Evolutionary conservation across 2,797 vertebrate genomes (phyloP).

Genomic region (Silurus aristotelis): DNA sequence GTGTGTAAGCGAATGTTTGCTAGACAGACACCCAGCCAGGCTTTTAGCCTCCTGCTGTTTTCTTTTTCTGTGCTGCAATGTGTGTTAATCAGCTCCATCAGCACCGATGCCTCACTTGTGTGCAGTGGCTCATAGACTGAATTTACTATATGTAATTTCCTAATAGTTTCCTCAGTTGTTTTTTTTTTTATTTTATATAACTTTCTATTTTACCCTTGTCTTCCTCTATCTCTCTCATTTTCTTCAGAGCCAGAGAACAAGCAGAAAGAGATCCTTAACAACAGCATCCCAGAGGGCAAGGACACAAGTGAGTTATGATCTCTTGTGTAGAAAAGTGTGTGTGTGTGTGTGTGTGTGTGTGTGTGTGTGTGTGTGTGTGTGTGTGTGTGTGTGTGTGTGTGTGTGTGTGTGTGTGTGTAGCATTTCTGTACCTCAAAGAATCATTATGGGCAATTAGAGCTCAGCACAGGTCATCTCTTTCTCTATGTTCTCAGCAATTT

Average conservation of each 20-base stretch:
- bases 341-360: background rate
- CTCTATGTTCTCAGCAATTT: too few species aligned
- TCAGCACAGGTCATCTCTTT: background rate
- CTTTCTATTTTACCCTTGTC: conserved; percentile 25
- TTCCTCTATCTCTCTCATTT: conserved; percentile 26
- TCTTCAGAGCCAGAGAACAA: conserved; percentile 75
- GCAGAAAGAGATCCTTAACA: conserved; percentile 77
- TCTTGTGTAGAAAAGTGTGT: conserved; percentile 27
- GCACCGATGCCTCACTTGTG: background rate
- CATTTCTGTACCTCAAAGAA: background rate
- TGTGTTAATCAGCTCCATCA: conserved; percentile 36
- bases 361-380: background rate
- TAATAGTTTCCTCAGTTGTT: conserved; percentile 23
- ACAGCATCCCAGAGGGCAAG: conserved; percentile 76
- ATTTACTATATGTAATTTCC: conserved; percentile 33
- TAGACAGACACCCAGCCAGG: conserved; percentile 28
- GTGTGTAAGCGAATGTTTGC: background rate
- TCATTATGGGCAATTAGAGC: background rate
- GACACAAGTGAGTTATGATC: conserved; percentile 70
- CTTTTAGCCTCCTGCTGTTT: conserved; percentile 39
- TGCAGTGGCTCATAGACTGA: background rate
- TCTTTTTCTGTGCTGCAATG: conserved; percentile 27
- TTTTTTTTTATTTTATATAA: background rate
- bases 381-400: background rate
- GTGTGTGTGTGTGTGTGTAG: background rate